Evolutionary conservation across 2,113 vertebrate genomes (phyloP), one percentile per base, ranked within the genome.

Genomic region (Toxostoma redivivum): DNA sequence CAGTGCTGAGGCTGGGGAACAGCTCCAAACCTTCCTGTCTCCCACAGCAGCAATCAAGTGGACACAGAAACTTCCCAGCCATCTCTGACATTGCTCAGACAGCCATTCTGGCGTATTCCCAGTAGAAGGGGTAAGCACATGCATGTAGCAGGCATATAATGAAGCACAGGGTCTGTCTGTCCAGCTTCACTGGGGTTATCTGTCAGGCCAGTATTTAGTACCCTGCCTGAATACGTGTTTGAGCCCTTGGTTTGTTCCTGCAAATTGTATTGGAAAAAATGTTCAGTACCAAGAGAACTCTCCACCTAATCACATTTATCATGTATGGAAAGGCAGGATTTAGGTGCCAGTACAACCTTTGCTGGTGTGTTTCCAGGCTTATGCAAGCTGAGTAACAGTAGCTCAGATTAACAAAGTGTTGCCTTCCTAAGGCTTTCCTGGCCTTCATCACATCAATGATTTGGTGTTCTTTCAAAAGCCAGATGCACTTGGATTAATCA

Each of bases 111-210:
- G 35, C 45, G 23, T 16, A 2, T 70, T 78, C 42, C n/a, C 17
- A 0, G 0, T 44, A 3, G 1, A 4, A 33, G 64, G 42, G 58
- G 7, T n/a, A 14, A 54, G 61, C 25, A 9, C 11, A 2, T 22
- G 17, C n/a, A 11, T 61, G 5, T 6, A 14, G 2, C 15, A 9
- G 48, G 22, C 18, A 8, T 23, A 1, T 3, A 25, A 4, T 31
- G 54, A 28, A 58, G 28, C 10, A 14, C n/a, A 33, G 44, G 35
- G 72, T 6, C 48, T 62, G 45, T 10, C 33, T 13, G 3, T 20
- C 60, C 61, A 28, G 1, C 44, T 24, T 40, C 2, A 0, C 11
- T 25, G 56, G 15, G 22, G 27, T 48, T 72, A 16, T 47, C 37
- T 61, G 23, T 56, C 62, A 77, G n/a, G n/a, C 24, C 37, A 48